Evolutionary conservation across 2,113 vertebrate genomes (phyloP).

Genomic region (Pseudonaja textilis): DNA sequence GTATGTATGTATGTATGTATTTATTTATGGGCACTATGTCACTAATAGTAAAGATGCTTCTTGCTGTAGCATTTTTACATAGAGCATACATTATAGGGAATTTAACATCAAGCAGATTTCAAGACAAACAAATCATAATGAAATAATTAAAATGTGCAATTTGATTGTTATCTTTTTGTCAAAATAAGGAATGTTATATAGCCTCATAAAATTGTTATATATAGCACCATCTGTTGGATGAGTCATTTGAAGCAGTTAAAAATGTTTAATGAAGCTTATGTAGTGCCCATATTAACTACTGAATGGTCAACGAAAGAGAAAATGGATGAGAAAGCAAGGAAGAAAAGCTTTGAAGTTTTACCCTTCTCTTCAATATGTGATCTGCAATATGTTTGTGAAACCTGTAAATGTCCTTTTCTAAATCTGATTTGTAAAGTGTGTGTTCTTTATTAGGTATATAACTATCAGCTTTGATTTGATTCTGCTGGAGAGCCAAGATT

Average conservation of each 20-base stretch:
- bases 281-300: constrained; percentile 38
- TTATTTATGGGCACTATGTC: background rate
- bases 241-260: constrained; percentile 62
- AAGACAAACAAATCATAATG: constrained; percentile 27
- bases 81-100: constrained; percentile 54
- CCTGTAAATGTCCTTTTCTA: background rate
- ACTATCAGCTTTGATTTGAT: background rate
- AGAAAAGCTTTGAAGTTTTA: background rate
- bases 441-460: background rate
- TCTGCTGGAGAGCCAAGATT: background rate
- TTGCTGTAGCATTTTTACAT: constrained; percentile 50
- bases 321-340: background rate
- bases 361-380: background rate
- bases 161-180: constrained; percentile 60
- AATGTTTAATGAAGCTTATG: constrained; percentile 61
- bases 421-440: background rate
- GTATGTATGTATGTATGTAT: too few relatives aligned
- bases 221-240: constrained; percentile 72
- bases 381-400: background rate
- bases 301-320: constrained; percentile 34
- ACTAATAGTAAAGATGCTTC: constrained; percentile 20
- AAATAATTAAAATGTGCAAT: constrained; percentile 60
- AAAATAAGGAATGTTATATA: constrained; percentile 47
- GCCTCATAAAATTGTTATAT: constrained; percentile 68
- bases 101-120: constrained; percentile 52